Conservation (phyloP, 2,797 vertebrate species). For the Sebastes alutus region DNA sequence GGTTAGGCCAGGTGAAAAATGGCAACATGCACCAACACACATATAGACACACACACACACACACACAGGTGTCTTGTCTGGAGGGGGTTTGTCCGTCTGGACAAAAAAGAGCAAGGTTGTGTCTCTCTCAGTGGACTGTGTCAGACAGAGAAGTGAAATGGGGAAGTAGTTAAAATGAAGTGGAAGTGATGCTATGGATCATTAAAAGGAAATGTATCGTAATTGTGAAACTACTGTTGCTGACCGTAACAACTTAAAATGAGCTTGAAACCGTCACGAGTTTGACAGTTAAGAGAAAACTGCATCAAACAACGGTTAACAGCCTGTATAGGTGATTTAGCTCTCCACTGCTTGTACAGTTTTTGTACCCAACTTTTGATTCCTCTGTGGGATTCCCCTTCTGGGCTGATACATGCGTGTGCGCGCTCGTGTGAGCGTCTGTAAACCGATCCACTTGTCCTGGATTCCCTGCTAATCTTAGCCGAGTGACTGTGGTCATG, state of each 20-base stretch:
- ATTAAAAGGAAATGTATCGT: constrained; percentile 13
- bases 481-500: constrained; percentile 43
- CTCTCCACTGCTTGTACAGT: neutral
- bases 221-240: constrained; percentile 19
- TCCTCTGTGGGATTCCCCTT: constrained; percentile 18
- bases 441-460: constrained; percentile 77
- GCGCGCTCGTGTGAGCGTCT: constrained; percentile 13
- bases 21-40: neutral
- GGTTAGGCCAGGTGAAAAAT: constrained; percentile 48
- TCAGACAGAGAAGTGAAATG: constrained; percentile 48
- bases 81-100: constrained; percentile 1
- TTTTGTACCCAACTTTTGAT: neutral
- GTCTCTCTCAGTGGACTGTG: neutral
- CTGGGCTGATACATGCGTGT: neutral
- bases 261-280: neutral
- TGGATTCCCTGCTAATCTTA: constrained; percentile 83
- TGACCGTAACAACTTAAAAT: neutral
- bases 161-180: constrained; percentile 42
- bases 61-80: constrained; percentile 37
- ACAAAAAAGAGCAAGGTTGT: constrained; percentile 1
- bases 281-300: neutral
- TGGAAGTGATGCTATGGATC: constrained; percentile 9
- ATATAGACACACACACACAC: neutral
- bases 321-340: neutral
- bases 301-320: neutral